Evolutionary conservation across 1,140 invertebrate species (phyloP), one percentile per base, ranked within the genome.

Genomic region (Platyscapa corneri): DNA sequence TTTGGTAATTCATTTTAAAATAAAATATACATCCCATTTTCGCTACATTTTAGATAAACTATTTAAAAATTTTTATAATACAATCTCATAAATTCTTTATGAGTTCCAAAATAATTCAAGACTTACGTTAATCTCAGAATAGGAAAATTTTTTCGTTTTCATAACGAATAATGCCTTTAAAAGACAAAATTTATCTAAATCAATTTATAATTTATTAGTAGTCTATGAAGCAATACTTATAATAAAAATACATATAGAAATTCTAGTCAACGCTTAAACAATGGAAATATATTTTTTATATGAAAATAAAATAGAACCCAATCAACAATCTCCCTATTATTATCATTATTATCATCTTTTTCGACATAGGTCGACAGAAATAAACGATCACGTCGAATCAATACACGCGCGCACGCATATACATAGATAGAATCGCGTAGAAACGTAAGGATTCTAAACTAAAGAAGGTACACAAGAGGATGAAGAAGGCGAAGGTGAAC

Each of bases 401-500:
- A 37, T 32, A 7, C 34, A 27, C 7, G 37, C 34, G 8, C 74
- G 23, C 23, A 23, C 39, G 18, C 7, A 8, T 12, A 8, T 27
- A 30, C 7, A 2, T 32, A 8, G 12, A 3, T 1, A 32, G 30
- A 70, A n/a, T 8, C n/a, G 2, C 1, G 32, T 6, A 32, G 14
- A 67, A 3, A 32, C n/a, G 23, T 18, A 39, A 72, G 12, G 37
- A 42, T 42, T 39, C 7, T 32, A 37, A 74, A 37, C 70, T 16
- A n/a, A 74, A 39, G 70, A n/a, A 74, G 70, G 37, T 39, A 18
- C 23, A 72, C 34, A 72, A 74, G 37, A 74, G 27, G 70, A 74
- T 27, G 70, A 74, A 74, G 70, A 74, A 74, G 70, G 70, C 70
- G 37, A 74, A 74, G 37, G 70, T 42, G 70, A 74, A 37, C 67